Evolutionary conservation across 2,797 vertebrate species (phyloP).

Genomic region (Sebastes cheni): DNA sequence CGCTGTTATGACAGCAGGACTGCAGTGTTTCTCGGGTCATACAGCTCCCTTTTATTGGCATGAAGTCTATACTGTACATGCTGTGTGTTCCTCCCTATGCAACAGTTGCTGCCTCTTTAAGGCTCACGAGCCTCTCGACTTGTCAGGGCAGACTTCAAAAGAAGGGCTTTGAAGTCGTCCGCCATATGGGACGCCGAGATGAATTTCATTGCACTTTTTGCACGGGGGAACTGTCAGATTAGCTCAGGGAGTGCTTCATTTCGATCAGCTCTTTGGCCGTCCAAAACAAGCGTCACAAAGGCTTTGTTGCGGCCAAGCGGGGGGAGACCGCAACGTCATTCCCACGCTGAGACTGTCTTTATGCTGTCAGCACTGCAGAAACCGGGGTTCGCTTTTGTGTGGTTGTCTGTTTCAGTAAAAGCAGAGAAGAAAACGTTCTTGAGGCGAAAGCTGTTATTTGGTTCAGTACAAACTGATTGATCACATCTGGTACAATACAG

Average conservation of each 20-base stretch:
- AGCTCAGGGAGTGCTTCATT: slow-evolving; percentile 18
- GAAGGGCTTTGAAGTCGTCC: slow-evolving; percentile 51
- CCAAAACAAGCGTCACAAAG: slow-evolving; percentile 9
- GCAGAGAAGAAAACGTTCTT: not conserved
- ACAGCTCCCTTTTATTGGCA: not conserved
- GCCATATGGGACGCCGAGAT: slow-evolving; percentile 54
- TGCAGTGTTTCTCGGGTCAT: slow-evolving; percentile 17
- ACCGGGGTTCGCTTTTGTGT: slow-evolving; percentile 3
- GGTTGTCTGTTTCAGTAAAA: slow-evolving; percentile 25
- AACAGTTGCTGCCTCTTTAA: slow-evolving; percentile 26
- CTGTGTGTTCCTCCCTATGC: slow-evolving; percentile 21
- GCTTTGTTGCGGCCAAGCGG: not conserved
- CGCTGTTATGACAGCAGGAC: slow-evolving; percentile 28
- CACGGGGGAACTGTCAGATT: slow-evolving; percentile 37
- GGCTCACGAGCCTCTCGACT: slow-evolving; percentile 22
- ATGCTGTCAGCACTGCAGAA: slow-evolving; percentile 30
- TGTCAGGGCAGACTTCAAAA: slow-evolving; percentile 63
- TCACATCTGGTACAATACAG: not conserved
- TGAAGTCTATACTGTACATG: not conserved
- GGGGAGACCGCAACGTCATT: slow-evolving; percentile 18
- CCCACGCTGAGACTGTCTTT: slow-evolving; percentile 22
- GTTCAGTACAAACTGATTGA: not conserved
- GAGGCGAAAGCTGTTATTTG: not conserved
- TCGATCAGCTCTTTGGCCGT: slow-evolving; percentile 35
- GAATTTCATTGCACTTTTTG: slow-evolving; percentile 13